Evolutionary conservation across 2,888 invertebrate genomes (phyloP).

Genomic region (Hypercompe scribonia): DNA sequence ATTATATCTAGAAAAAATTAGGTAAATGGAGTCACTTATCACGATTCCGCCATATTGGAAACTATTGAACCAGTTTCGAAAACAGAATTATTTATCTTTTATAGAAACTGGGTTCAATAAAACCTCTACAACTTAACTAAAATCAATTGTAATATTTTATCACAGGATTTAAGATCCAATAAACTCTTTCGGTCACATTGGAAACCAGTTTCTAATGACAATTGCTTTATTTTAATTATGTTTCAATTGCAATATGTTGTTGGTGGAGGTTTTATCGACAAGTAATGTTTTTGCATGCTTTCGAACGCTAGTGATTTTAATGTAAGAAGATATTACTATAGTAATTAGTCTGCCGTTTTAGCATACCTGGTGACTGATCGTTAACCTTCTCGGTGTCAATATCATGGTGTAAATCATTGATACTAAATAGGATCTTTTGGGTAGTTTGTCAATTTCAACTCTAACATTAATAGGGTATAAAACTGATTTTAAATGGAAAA

Average conservation of each 20-base stretch:
- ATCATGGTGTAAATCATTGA: background rate
- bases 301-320: background rate
- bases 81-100: no score
- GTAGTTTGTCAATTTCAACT: background rate
- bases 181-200: no score
- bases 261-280: slow-evolving; percentile 9
- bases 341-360: background rate
- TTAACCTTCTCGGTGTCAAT: background rate
- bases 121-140: no score
- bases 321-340: background rate
- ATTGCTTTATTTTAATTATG: no score
- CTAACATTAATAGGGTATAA: no score
- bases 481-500: no score
- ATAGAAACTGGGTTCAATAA: no score
- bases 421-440: background rate
- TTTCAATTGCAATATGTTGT: slow-evolving; percentile 21
- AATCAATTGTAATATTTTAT: no score
- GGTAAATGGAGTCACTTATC: background rate
- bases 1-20: slow-evolving; percentile 16
- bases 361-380: background rate
- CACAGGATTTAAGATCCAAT: no score
- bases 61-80: no score
- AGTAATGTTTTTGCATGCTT: slow-evolving; percentile 29
- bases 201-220: no score
- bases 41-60: no score